Evolutionary conservation across 2,888 invertebrate species (phyloP).

Genomic region (Cephus sareptanus): DNA sequence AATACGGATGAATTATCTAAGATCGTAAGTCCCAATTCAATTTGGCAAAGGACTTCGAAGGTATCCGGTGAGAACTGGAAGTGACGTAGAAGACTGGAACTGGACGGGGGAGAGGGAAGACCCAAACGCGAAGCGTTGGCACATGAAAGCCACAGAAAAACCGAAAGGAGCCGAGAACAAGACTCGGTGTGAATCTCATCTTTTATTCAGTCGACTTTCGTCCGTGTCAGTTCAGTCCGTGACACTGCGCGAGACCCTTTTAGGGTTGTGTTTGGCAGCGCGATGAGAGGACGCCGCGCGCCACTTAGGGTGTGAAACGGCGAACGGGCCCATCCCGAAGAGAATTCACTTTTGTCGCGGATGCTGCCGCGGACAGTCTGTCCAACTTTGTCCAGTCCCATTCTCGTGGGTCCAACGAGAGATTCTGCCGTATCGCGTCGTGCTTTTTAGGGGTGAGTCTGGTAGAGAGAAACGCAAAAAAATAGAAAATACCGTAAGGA

Average conservation of each 20-base stretch:
- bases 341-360: not conserved
- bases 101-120: not conserved
- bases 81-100: not conserved
- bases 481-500: not conserved
- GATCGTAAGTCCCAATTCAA: not conserved
- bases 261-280: slow-evolving; percentile 20
- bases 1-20: not conserved
- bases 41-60: not conserved
- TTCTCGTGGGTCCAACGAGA: not conserved
- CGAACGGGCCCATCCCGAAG: slow-evolving; percentile 26
- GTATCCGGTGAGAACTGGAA: not conserved
- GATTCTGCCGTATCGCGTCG: not conserved
- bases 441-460: not conserved
- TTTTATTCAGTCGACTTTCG: slow-evolving; percentile 51
- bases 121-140: not conserved
- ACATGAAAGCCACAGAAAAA: slow-evolving; percentile 45
- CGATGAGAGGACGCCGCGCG: slow-evolving; percentile 51
- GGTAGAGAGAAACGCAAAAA: not conserved
- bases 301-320: slow-evolving; percentile 61
- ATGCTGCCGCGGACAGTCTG: not conserved
- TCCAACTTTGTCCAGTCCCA: not conserved
- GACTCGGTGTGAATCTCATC: slow-evolving; percentile 62
- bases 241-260: slow-evolving; percentile 31
- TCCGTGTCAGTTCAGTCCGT: slow-evolving; percentile 27
- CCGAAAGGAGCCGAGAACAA: slow-evolving; percentile 53